Evolutionary conservation across 2,113 vertebrate species (phyloP).

Genomic region (Lutjanus erythropterus): DNA sequence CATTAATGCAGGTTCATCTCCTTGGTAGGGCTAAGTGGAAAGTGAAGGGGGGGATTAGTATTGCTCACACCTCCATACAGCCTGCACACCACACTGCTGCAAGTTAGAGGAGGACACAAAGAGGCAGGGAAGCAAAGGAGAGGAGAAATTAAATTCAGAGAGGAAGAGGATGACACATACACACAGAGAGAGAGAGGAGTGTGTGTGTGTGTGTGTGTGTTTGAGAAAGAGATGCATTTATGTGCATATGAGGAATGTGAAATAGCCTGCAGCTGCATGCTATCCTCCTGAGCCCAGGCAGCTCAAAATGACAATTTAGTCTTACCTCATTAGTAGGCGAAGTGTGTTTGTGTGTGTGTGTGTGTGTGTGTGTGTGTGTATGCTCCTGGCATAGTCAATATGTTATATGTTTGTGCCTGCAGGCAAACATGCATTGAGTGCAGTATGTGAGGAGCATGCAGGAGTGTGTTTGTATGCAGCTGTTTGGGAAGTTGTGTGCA

Average conservation of each 20-base stretch:
- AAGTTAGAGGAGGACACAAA: neutral
- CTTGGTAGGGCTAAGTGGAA: neutral
- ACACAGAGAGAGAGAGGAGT: neutral
- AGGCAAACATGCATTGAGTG: neutral
- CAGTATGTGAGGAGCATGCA: conserved; percentile 22
- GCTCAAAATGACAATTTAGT: conserved; percentile 20
- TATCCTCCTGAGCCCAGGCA: conserved; percentile 11
- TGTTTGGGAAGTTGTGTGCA: no score
- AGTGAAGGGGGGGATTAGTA: conserved; percentile 17
- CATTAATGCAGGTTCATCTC: neutral
- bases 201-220: conserved; percentile 7
- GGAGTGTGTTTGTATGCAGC: neutral
- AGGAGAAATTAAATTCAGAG: neutral
- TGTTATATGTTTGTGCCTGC: conserved; percentile 20
- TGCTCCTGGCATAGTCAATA: conserved; percentile 12
- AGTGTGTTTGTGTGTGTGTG: conserved; percentile 1
- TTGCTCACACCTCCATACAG: conserved; percentile 4
- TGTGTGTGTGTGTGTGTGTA: conserved; percentile 12
- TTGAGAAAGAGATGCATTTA: neutral
- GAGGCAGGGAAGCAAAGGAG: neutral
- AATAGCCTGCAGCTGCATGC: conserved; percentile 21
- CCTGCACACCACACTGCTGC: conserved; percentile 4
- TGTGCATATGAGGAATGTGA: conserved; percentile 1
- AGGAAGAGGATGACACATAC: neutral
- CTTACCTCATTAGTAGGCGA: conserved; percentile 14